phyloP scores from a whole-genome alignment of 1,140 invertebrate genomes.

The Saccostrea cuccullata region DNA sequence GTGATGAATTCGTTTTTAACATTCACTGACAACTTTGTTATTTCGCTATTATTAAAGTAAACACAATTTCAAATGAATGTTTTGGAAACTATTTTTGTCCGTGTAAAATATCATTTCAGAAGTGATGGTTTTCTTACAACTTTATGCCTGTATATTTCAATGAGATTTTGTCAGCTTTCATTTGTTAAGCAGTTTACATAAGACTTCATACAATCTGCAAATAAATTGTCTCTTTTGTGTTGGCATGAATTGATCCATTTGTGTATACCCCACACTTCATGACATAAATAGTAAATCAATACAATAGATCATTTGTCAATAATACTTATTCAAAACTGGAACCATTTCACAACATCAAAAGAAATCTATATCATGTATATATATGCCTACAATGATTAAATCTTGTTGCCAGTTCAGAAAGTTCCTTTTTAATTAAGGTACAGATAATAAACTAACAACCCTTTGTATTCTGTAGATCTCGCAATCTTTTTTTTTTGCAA shows the following conservation, averaged over 20 bases:
- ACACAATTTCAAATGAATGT: neutral
- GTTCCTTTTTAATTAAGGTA: neutral
- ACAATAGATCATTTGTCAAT: neutral
- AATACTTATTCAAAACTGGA: neutral
- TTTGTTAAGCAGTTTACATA: neutral
- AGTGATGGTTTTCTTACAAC: neutral
- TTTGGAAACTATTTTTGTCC: neutral
- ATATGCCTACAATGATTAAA: neutral
- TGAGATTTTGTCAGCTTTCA: neutral
- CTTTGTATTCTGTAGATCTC: neutral
- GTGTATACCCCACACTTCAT: neutral
- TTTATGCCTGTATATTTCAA: neutral
- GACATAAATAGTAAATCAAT: neutral
- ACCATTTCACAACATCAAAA: neutral
- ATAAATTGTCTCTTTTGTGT: neutral
- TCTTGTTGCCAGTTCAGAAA: neutral
- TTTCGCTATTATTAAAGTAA: neutral
- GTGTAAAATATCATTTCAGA: neutral
- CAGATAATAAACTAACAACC: neutral
- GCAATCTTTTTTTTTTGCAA: neutral
- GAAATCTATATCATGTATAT: neutral
- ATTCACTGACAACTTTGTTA: conserved; percentile 13
- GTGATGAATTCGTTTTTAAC: conserved; percentile 9
- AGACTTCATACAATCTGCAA: neutral
- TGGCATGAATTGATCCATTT: neutral